Evolutionary conservation across 2,888 invertebrate genomes (phyloP).

Genomic region (Leucophenga maculata): DNA sequence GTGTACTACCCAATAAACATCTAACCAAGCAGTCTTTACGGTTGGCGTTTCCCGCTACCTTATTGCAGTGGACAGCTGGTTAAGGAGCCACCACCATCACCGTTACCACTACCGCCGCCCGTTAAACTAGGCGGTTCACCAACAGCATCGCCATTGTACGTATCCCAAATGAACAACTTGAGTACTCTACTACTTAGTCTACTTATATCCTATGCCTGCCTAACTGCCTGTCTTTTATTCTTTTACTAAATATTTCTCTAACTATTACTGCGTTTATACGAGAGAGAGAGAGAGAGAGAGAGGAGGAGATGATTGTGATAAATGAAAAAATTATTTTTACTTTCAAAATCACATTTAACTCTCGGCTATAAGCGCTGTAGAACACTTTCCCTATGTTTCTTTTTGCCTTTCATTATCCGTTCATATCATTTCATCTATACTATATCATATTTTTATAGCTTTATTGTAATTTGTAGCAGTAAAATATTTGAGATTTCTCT

Average conservation of each 20-base stretch:
- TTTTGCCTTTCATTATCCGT: background rate
- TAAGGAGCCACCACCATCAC: slow-evolving; percentile 85
- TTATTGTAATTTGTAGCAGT: too few relatives aligned
- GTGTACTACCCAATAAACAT: slow-evolving; percentile 47
- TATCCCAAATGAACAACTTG: slow-evolving; percentile 39
- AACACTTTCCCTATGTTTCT: too few relatives aligned
- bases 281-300: too few relatives aligned
- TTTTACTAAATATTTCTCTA: background rate
- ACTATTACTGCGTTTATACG: too few relatives aligned
- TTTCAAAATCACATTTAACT: background rate
- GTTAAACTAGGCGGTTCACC: slow-evolving; percentile 83
- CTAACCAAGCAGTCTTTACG: slow-evolving; percentile 85
- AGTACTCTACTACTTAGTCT: too few relatives aligned
- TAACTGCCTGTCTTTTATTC: slow-evolving; percentile 5
- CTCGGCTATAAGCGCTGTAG: too few relatives aligned
- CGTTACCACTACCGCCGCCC: slow-evolving; percentile 84
- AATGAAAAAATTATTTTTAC: too few relatives aligned
- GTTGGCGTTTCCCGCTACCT: slow-evolving; percentile 97
- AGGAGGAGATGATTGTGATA: too few relatives aligned
- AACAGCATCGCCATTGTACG: slow-evolving; percentile 80
- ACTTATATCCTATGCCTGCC: background rate
- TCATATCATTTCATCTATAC: too few relatives aligned
- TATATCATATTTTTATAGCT: too few relatives aligned
- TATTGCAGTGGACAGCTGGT: slow-evolving; percentile 87
- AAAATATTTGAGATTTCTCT: background rate